Base-by-base conservation (phyloP, 2,797 vertebrate species). In the Pseudochirops cupreus region DNA sequence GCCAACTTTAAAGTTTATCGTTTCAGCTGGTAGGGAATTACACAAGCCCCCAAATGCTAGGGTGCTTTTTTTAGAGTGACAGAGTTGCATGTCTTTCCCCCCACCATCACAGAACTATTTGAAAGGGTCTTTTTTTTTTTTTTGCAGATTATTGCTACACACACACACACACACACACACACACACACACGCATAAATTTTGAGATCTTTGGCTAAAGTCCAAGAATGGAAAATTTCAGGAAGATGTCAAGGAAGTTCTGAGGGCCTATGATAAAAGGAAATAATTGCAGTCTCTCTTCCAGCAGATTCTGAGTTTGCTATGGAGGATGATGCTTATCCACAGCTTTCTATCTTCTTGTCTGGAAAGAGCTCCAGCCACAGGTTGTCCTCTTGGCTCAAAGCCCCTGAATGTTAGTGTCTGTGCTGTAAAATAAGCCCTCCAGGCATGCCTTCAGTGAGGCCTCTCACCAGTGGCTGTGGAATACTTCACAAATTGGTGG, bases 61-160 rank as follows among this genome's bases (percentile, higher is more conserved):
- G 97, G 97, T 96, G 97, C 98, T 97, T 97, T 98, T 98, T 97
- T 97, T 98, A 98, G 98, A 97, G 94, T 97, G 96, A 18, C 91
- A 97, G 96, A 87, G 97, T 97, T 94, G 96, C 58, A 59, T 97
- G 97, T 98, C 97, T 97, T 97, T 96, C 96, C 94, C 74, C 95
- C 96, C 95, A 97, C 96, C 97, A 96, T 96, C 97, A 96, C 94
- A 95, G 96, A 97, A 97, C 94, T 97, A 97, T 97, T 95, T 97
- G 97, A 97, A 96, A 96, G 74, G 13, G 59, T 82, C 53, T 94
- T 96, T 95, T 95, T 95, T 95, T 93, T 46, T 46, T 46, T 46
- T 46, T 46, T 46, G 29, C 92, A 96, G 96, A 97, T 97, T 97
- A 95, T 97, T 97, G 97, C 96, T 96, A 98, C 97, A 96, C 97